Base-by-base conservation (phyloP, 2,797 vertebrate species). In the Myripristis murdjan region DNA sequence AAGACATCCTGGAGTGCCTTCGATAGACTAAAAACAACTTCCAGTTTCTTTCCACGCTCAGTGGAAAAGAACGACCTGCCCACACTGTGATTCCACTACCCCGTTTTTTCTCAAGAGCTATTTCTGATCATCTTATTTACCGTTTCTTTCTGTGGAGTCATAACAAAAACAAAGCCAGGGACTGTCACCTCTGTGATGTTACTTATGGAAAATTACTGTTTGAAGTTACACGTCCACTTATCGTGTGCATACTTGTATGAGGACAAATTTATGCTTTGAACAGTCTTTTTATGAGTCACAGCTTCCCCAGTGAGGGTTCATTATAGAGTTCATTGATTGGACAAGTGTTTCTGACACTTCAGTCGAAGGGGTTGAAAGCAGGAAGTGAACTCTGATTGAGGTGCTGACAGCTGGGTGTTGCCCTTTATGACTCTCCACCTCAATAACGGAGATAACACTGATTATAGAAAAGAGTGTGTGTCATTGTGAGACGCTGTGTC, bases 321-420 rank as follows among this genome's bases (percentile, higher is more conserved):
- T 16, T 65, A 70, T 15, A 28, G 23, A 31, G 20, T 54, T 70
- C 87, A 73, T 84, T 88, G 76, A 68, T 68, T 57, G 44, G 55
- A 11, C 18, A 22, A 49, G 6, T 7, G 4, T 16, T 51, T 33
- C 33, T 41, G 39, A 23, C 18, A 58, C 39, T 44, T 24, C 44
- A 28, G 54, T 16, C 18, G 9, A 20, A 12, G 15, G 4, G n/a
- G 20, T 16, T 55, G 18, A 56, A 48, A 67, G 43, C 41, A 65
- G 91, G 88, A 93, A 89, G 77, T 70, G 5, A 15, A 46, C 63
- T 69, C 48, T 91, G 83, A 93, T 90, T 91, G 84, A 65, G 52
- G 53, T 67, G 91, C 47, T 84, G 87, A 93, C 66, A 91, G 87
- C 52, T 1, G 54, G 60, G 73, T 68, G 81, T 67, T 77, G 22